A percentile compares a stretch with the other conserved stretches of the same genome.
Evolutionary conservation across 2,888 invertebrate species (phyloP).

Genomic region (Lamellibrachia columna): DNA sequence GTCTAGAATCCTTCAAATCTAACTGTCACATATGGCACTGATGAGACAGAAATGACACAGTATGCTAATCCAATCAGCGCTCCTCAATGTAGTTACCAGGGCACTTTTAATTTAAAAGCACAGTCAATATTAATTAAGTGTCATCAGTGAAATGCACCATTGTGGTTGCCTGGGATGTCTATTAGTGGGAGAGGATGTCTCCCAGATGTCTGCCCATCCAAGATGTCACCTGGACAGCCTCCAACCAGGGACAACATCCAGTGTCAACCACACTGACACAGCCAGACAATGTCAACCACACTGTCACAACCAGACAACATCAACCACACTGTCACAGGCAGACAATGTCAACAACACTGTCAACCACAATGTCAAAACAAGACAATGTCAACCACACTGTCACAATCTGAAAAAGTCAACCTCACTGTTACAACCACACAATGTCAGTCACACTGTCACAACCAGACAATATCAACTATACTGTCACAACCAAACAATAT

Average conservation of each 20-base stretch:
- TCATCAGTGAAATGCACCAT: slow-evolving; percentile 4
- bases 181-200: background rate
- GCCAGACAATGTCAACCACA: background rate
- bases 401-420: background rate
- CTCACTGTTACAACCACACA: background rate
- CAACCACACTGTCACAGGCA: background rate
- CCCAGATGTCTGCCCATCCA: background rate
- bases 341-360: background rate
- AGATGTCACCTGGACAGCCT: background rate
- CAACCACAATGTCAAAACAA: background rate
- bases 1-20: background rate
- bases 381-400: background rate
- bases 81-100: background rate
- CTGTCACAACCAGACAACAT: background rate
- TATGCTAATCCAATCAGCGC: background rate
- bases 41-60: background rate
- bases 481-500: background rate
- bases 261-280: no score
- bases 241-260: background rate
- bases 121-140: slow-evolving; percentile 10
- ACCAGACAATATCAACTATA: background rate
- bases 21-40: background rate
- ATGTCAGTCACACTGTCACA: background rate
- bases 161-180: background rate
- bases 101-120: slow-evolving; percentile 9